These are phyloP conservation scores for Nylanderia fulva DNA, from an alignment of 1,140 invertebrate species.

Conservation along the genomic window DNA sequence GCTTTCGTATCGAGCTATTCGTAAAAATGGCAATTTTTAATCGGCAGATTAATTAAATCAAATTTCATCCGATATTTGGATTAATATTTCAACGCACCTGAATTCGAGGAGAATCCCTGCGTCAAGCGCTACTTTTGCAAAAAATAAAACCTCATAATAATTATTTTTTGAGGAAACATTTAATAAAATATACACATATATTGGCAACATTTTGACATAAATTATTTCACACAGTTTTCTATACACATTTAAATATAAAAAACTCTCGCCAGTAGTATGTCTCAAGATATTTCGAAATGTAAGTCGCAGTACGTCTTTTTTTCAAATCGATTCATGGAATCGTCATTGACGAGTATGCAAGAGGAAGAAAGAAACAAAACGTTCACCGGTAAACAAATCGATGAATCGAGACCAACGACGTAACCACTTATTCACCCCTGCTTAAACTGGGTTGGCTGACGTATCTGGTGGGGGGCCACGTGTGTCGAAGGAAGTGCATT, in stretches of 20 bases:
- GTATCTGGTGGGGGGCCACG: slow-evolving; percentile 46
- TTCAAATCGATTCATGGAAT: background rate
- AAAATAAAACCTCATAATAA: background rate
- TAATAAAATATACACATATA: background rate
- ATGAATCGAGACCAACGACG: slow-evolving; percentile 43
- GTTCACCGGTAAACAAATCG: slow-evolving; percentile 53
- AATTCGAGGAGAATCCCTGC: too few species aligned
- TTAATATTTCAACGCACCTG: too few species aligned
- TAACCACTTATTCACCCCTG: slow-evolving; percentile 61
- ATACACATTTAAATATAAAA: background rate
- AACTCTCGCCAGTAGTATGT: too few species aligned
- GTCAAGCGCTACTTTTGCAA: background rate
- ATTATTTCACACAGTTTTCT: background rate
- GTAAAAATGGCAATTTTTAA: too few species aligned
- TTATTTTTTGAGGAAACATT: background rate
- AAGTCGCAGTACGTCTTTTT: slow-evolving; percentile 5
- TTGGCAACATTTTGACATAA: background rate
- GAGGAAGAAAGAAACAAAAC: slow-evolving; percentile 1
- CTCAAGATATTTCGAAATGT: background rate
- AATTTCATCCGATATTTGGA: background rate
- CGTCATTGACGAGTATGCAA: background rate
- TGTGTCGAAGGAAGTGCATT: slow-evolving; percentile 50
- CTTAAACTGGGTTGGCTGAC: slow-evolving; percentile 7
- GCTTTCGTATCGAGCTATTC: background rate
- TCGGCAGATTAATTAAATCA: background rate